Base-by-base conservation (phyloP, 2,797 vertebrate genomes). In the Cetoscarus ocellatus region DNA sequence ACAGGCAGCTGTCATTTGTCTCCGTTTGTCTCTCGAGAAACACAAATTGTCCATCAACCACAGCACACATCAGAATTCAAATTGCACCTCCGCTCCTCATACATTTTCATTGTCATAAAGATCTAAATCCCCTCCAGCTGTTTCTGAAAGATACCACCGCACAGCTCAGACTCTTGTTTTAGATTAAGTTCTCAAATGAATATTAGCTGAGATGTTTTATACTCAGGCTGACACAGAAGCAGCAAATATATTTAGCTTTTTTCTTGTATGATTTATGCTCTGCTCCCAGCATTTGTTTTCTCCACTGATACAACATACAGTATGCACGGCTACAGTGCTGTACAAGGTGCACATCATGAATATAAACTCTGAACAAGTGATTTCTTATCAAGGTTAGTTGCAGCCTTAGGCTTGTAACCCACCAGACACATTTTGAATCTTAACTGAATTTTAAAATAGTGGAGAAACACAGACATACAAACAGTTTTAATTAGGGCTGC, bases 41-140 rank as follows among this genome's bases (percentile, higher is more conserved):
- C 72, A 75, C 73, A 89, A 84, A 88, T 83, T 88, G 84, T 87
- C 75, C 57, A 73, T 87, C 82, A 88, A 77, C 67, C 56, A 55
- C 65, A 60, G 44, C 70, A 65, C 55, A 70, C 19, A 58, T 56
- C 1, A 14, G 55, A 68, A 84, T 82, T 70, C 63, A 75, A 75
- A 76, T 70, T 78, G 42, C 65, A 73, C 63, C 43, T 76, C 44
- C 55, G 48, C 34, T 80, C 35, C 50, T 83, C 77, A 76, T 85
- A 59, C 74, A 73, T 87, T 85, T 84, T 74, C 75, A 82, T 77
- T 82, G 67, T 70, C 73, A 61, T 70, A 58, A 77, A 79, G 75
- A 90, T 77, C 75, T 72, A 69, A 79, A 81, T 78, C 65, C 63
- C 69, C 39, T 27, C 48, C 59, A 80, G 63, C 84, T 82, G 79